phyloP scores from a whole-genome alignment of 2,888 invertebrate species.

The Drosophila kokeensis region DNA sequence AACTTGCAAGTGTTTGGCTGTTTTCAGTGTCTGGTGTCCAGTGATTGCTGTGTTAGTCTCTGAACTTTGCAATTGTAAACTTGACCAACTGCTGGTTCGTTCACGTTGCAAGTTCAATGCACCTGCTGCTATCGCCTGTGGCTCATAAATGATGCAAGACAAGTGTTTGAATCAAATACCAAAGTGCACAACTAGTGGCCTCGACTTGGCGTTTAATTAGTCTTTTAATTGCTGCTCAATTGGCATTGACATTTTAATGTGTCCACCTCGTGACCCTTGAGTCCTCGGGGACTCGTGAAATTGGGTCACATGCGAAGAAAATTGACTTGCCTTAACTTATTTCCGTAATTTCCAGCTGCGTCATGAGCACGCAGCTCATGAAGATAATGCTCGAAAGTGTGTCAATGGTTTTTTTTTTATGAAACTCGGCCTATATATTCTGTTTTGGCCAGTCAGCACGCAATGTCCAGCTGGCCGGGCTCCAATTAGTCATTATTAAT shows the following conservation, averaged over 20 bases:
- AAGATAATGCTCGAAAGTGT: slow-evolving; percentile 54
- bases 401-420: slow-evolving; percentile 52
- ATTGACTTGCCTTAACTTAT: slow-evolving; percentile 18
- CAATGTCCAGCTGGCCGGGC: slow-evolving; percentile 31
- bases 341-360: slow-evolving; percentile 11
- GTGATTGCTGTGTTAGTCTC: slow-evolving; percentile 7
- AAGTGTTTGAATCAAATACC: slow-evolving; percentile 4
- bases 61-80: slow-evolving; percentile 38
- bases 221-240: slow-evolving; percentile 27
- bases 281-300: slow-evolving; percentile 34
- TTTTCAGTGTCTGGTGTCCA: slow-evolving; percentile 17
- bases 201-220: slow-evolving; percentile 18
- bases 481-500: slow-evolving; percentile 62
- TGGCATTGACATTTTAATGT: slow-evolving; percentile 51
- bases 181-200: background rate
- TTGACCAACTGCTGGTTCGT: slow-evolving; percentile 39
- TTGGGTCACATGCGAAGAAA: slow-evolving; percentile 48
- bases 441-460: slow-evolving; percentile 50
- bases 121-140: slow-evolving; percentile 23
- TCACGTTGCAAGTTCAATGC: slow-evolving; percentile 54
- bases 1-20: slow-evolving; percentile 12
- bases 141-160: slow-evolving; percentile 14
- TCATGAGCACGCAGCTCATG: slow-evolving; percentile 43
- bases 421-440: background rate
- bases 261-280: background rate